Conservation (phyloP, 2,888 invertebrate species). For the Flabesymbios commensalis region DNA sequence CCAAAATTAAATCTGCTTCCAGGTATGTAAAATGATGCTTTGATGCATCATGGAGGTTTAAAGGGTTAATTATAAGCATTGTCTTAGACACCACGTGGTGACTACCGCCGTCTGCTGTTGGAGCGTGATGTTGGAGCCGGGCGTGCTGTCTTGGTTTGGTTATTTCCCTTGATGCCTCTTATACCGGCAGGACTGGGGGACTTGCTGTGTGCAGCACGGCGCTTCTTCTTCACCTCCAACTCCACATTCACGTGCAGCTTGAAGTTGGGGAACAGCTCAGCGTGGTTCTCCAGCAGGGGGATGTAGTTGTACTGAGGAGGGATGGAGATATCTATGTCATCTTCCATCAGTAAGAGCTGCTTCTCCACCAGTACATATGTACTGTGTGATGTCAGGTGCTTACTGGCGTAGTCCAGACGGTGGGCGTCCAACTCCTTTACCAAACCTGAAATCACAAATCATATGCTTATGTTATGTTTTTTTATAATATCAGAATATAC, state of each 20-base stretch:
- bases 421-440: constrained; percentile 58
- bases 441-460: constrained; percentile 52
- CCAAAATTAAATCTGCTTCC: too few relatives aligned
- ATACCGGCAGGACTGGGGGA: background rate
- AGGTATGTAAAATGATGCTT: too few relatives aligned
- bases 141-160: background rate
- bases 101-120: background rate
- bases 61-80: too few relatives aligned
- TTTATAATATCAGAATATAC: too few relatives aligned
- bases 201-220: background rate
- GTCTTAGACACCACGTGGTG: too few relatives aligned
- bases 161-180: background rate
- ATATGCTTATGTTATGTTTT: too few relatives aligned
- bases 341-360: constrained; percentile 34
- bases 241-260: constrained; percentile 47
- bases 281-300: constrained; percentile 51
- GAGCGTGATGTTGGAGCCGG: background rate
- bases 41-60: too few relatives aligned
- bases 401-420: constrained; percentile 53
- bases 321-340: constrained; percentile 27
- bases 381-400: constrained; percentile 51
- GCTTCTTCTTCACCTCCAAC: constrained; percentile 17
- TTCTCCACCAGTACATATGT: constrained; percentile 58
- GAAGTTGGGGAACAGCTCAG: constrained; percentile 53
- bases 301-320: constrained; percentile 44